Conservation (phyloP, 1,140 invertebrate species). For the Drosophila triauraria region DNA sequence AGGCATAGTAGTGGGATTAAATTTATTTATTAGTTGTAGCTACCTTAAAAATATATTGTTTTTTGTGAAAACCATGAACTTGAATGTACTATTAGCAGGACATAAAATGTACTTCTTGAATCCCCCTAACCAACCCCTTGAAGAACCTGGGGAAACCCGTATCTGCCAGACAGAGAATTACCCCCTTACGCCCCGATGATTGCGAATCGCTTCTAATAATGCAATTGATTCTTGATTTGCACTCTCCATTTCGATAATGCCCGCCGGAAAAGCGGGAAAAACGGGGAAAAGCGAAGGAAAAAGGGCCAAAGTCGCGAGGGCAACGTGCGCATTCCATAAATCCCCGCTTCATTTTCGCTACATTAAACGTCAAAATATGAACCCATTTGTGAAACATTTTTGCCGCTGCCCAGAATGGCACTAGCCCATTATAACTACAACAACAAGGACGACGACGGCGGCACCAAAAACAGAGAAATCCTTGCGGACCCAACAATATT, state of each 20-base stretch:
- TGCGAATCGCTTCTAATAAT: conserved; percentile 71
- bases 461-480: conserved; percentile 44
- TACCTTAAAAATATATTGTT: neutral
- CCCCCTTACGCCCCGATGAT: conserved; percentile 47
- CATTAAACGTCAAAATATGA: conserved; percentile 84
- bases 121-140: neutral
- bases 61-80: neutral
- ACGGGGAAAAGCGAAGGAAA: conserved; percentile 1
- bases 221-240: conserved; percentile 81
- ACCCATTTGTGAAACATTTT: conserved; percentile 81
- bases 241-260: conserved; percentile 41
- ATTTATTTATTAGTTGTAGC: too few relatives aligned
- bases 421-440: conserved; percentile 79
- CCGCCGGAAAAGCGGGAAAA: conserved; percentile 16
- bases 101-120: neutral
- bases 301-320: conserved; percentile 46
- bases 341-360: conserved; percentile 81
- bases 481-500: conserved; percentile 61
- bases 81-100: neutral
- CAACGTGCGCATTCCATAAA: conserved; percentile 80
- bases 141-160: conserved; percentile 1
- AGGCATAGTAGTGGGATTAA: neutral
- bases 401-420: conserved; percentile 54
- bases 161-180: conserved; percentile 36
- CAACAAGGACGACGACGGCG: conserved; percentile 42